Evolutionary conservation across 2,113 vertebrate genomes (phyloP).

Genomic region (Melierax canorus): DNA sequence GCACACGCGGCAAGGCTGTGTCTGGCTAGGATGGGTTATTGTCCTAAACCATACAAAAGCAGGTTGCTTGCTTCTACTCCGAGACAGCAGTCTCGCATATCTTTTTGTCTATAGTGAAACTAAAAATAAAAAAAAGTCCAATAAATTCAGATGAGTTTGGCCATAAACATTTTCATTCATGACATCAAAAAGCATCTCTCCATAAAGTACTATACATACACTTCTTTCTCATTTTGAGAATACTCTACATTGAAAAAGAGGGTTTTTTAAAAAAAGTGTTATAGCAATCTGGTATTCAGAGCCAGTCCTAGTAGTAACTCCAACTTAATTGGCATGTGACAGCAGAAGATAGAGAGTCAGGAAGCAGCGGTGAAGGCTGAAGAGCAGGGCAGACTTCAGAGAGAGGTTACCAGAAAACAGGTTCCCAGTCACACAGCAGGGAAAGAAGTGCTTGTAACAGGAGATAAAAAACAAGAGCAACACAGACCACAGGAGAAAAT

Average conservation of each 20-base stretch:
- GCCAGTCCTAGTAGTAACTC: background rate
- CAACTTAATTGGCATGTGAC: fast-evolving
- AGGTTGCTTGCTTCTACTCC: background rate
- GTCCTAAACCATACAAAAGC: no score
- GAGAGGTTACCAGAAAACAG: background rate
- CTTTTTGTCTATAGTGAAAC: background rate
- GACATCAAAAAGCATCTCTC: background rate
- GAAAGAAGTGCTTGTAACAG: background rate
- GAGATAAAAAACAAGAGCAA: background rate
- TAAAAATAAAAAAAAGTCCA: background rate
- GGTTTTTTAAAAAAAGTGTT: background rate
- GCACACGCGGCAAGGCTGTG: background rate
- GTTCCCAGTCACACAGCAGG: background rate
- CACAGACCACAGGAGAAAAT: background rate
- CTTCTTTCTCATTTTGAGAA: background rate
- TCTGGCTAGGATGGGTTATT: background rate
- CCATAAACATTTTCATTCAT: background rate
- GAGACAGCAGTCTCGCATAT: fast-evolving
- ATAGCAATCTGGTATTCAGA: background rate
- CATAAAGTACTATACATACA: no score
- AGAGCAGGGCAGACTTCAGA: background rate
- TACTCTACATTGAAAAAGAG: background rate
- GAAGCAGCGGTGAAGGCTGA: background rate
- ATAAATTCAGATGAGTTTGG: background rate
- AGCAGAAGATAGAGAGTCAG: background rate